These are phyloP conservation scores for Stylophora pistillata DNA, from an alignment of 64 coral and sea anemone species.

Conservation along the genomic window DNA sequence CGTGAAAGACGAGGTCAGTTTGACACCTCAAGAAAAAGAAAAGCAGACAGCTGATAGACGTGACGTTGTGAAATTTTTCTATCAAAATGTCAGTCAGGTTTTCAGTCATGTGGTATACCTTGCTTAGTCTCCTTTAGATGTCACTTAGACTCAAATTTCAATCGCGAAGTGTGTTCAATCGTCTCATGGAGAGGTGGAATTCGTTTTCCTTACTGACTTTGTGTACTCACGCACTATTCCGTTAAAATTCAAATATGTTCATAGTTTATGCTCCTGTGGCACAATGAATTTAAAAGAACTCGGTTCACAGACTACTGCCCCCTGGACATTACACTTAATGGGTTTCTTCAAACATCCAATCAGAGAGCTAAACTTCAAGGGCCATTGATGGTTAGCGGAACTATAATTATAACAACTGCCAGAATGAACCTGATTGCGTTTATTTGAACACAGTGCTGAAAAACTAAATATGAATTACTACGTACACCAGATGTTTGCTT, in stretches of 20 bases:
- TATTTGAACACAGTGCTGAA: background rate
- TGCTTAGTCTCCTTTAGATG: background rate
- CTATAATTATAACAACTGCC: background rate
- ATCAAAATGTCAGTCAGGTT: background rate
- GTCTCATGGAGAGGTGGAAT: background rate
- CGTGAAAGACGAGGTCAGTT: background rate
- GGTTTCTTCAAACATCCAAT: slow-evolving; percentile 8
- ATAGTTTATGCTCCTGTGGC: background rate
- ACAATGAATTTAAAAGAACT: slow-evolving; percentile 7
- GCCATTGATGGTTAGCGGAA: slow-evolving; percentile 7
- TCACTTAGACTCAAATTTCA: no score
- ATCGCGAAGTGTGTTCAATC: background rate
- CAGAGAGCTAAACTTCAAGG: background rate
- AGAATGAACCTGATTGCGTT: background rate
- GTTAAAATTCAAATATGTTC: slow-evolving; percentile 47
- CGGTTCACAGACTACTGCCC: background rate
- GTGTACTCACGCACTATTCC: background rate
- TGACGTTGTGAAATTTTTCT: slow-evolving; percentile 27
- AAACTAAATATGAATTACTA: background rate
- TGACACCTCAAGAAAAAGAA: background rate
- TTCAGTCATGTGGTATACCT: background rate
- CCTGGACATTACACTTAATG: background rate
- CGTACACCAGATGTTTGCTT: no score
- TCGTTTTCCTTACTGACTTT: background rate
- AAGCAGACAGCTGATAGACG: background rate